These are phyloP conservation scores for Scaptomyza hsui DNA, from an alignment of 1,140 invertebrate species.

Conservation along the genomic window DNA sequence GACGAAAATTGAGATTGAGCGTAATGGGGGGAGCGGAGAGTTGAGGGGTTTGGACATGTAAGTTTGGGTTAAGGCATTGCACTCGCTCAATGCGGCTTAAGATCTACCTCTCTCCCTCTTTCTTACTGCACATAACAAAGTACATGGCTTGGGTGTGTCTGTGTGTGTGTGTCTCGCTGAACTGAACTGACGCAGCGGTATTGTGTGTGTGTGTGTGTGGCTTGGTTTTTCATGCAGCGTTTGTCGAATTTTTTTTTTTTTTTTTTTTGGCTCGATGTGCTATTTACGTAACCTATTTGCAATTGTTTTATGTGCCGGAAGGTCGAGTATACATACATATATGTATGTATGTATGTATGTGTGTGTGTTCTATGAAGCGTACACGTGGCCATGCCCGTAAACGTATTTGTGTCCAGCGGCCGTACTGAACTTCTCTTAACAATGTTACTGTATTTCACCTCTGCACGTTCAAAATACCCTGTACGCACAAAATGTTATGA, in stretches of 20 bases:
- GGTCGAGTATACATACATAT: conserved; percentile 35
- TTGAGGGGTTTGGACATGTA: neutral
- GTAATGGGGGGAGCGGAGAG: neutral
- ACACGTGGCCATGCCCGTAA: conserved; percentile 15
- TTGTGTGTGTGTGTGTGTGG: conserved; percentile 7
- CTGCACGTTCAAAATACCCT: conserved; percentile 27
- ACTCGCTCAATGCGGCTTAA: conserved; percentile 24
- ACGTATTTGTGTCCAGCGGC: conserved; percentile 9
- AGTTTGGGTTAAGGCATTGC: conserved; percentile 26
- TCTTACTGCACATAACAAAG: neutral
- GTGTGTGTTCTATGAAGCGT: conserved; percentile 34
- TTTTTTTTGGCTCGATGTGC: conserved; percentile 31
- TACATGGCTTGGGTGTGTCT: neutral
- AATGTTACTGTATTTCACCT: conserved; percentile 29
- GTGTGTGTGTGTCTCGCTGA: neutral
- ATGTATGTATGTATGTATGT: conserved; percentile 14
- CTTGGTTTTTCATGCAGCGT: conserved; percentile 28
- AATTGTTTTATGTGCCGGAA: conserved; percentile 49
- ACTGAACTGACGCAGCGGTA: neutral
- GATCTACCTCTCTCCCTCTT: conserved; percentile 3
- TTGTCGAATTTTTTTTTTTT: conserved; percentile 37
- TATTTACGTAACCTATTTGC: conserved; percentile 43
- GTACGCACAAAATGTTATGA: neutral
- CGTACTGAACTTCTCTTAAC: conserved; percentile 29
- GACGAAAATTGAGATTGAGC: neutral